A percentile compares a stretch with the other conserved stretches of the same genome.
Evolutionary conservation across 2,888 invertebrate species (phyloP).

Genomic region (Drosophila subquinaria): DNA sequence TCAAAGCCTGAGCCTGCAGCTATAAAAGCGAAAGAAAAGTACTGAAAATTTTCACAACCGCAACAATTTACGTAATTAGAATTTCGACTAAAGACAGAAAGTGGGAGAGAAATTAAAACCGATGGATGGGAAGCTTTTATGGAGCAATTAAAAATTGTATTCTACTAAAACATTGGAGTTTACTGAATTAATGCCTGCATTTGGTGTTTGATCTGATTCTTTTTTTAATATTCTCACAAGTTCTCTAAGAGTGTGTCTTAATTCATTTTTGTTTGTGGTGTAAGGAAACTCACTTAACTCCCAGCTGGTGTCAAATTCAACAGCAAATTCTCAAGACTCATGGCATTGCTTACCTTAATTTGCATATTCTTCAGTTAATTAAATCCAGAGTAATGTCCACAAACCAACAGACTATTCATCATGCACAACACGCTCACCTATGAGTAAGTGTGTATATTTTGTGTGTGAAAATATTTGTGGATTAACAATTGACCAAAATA

Average conservation of each 20-base stretch:
- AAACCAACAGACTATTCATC: conserved; percentile 11
- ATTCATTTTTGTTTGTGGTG: background rate
- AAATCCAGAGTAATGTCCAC: background rate
- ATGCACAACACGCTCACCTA: conserved; percentile 24
- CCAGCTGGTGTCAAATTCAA: conserved; percentile 14
- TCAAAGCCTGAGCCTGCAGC: conserved; percentile 12
- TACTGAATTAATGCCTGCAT: no score
- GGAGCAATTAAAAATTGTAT: no score
- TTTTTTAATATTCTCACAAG: no score
- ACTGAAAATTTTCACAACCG: conserved; percentile 27
- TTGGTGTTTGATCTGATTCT: no score
- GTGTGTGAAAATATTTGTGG: conserved; percentile 10
- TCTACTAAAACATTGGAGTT: no score
- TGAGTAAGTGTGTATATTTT: no score
- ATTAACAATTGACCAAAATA: conserved; percentile 5
- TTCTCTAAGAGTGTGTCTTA: background rate
- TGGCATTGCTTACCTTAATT: conserved; percentile 31
- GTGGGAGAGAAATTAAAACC: background rate
- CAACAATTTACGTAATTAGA: conserved; percentile 44
- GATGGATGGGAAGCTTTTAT: background rate
- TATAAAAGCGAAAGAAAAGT: conserved; percentile 19
- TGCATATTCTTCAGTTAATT: conserved; percentile 37
- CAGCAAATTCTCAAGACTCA: conserved; percentile 7
- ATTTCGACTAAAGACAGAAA: background rate
- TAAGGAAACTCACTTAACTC: background rate